A percentile compares a stretch with the other conserved stretches of the same genome.
phyloP scores from a whole-genome alignment of 2,888 invertebrate species.

The Pollenia labialis region DNA sequence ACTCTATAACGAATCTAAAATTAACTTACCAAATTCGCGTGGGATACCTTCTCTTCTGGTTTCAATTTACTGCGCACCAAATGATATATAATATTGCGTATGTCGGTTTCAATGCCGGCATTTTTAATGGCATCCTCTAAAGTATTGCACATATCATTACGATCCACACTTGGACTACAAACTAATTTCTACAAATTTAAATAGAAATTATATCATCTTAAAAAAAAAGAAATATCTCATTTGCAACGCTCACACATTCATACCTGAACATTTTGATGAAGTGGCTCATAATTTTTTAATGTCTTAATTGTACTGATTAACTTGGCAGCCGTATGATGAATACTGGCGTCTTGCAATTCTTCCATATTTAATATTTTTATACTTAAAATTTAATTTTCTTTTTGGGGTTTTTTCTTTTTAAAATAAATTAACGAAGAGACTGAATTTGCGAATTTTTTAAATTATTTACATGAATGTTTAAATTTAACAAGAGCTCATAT shows the following conservation, averaged over 20 bases:
- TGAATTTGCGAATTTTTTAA: neutral
- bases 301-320: slow-evolving; percentile 92
- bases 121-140: slow-evolving; percentile 90
- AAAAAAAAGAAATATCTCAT: neutral
- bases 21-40: slow-evolving; percentile 55
- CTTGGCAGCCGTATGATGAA: slow-evolving; percentile 91
- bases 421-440: slow-evolving; percentile 25
- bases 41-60: slow-evolving; percentile 78
- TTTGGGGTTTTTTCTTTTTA: neutral
- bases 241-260: slow-evolving; percentile 50
- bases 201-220: neutral
- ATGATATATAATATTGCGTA: slow-evolving; percentile 93
- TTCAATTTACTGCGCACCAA: slow-evolving; percentile 88
- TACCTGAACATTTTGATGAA: slow-evolving; percentile 93
- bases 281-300: slow-evolving; percentile 89
- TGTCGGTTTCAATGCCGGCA: slow-evolving; percentile 91
- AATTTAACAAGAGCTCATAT: neutral
- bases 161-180: slow-evolving; percentile 90
- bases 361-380: slow-evolving; percentile 79
- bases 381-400: neutral
- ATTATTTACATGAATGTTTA: neutral
- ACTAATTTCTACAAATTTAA: slow-evolving; percentile 88
- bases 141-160: slow-evolving; percentile 91
- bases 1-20: too few relatives aligned
- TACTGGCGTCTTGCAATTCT: slow-evolving; percentile 84